A percentile compares a stretch with the other conserved stretches of the same genome.
Evolutionary conservation across 2,113 vertebrate species (phyloP).

Genomic region (Barnardius zonarius): DNA sequence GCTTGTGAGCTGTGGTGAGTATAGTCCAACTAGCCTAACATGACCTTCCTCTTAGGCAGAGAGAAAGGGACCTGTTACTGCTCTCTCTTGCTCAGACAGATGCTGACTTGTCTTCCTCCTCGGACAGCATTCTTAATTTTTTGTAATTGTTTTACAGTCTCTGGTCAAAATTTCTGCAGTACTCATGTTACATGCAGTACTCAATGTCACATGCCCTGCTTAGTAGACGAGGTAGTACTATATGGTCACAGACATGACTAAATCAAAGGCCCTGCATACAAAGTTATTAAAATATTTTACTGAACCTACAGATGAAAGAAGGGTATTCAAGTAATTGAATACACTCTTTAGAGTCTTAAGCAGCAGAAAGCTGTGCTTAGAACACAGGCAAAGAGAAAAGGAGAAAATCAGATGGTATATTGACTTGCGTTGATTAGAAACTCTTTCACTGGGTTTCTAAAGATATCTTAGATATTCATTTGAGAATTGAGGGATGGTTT

Average conservation of each 20-base stretch:
- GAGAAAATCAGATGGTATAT: slow-evolving; percentile 15
- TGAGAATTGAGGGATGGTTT: neutral
- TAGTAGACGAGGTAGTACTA: neutral
- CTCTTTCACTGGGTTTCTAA: slow-evolving; percentile 30
- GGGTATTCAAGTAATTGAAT: neutral
- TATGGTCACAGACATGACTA: neutral
- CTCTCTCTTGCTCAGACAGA: neutral
- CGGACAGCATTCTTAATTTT: neutral
- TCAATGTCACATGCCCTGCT: neutral
- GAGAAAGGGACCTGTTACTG: neutral
- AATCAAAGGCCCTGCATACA: neutral
- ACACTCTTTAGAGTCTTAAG: slow-evolving; percentile 7
- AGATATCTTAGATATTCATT: slow-evolving; percentile 22
- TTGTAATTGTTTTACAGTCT: neutral
- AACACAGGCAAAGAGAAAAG: neutral
- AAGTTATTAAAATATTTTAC: slow-evolving; percentile 7
- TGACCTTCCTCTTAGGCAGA: neutral
- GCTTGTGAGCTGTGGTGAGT: neutral
- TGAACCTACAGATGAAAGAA: slow-evolving; percentile 1
- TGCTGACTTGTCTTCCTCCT: neutral
- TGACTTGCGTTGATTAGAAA: slow-evolving; percentile 30
- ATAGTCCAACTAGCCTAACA: neutral
- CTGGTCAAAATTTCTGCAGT: neutral
- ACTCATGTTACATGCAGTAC: neutral
- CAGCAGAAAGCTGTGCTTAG: neutral